These are phyloP conservation scores for Gonatopus flavifemur DNA, from an alignment of 1,140 invertebrate genomes.

Conservation along the genomic window DNA sequence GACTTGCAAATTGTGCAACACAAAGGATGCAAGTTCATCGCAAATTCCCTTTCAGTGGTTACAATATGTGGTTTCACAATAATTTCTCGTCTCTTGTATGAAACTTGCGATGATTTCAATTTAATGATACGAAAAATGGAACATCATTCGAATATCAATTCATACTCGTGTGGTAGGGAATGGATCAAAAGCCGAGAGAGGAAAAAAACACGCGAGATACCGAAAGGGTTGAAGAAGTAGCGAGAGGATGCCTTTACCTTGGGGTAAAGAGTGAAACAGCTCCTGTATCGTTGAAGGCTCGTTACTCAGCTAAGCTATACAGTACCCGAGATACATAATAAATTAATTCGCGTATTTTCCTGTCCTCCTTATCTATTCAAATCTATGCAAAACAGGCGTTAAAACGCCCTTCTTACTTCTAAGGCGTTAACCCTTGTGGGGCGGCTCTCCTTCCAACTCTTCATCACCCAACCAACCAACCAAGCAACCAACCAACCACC, in stretches of 20 bases:
- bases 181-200: not conserved
- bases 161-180: not conserved
- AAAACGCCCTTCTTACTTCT: conserved; percentile 50
- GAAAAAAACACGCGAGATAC: conserved; percentile 3
- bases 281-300: conserved; percentile 28
- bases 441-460: conserved; percentile 25
- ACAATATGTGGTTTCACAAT: no score
- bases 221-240: conserved; percentile 1
- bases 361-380: conserved; percentile 55
- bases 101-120: not conserved
- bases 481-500: no score
- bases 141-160: not conserved
- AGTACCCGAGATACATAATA: conserved; percentile 52
- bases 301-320: no score
- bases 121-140: not conserved
- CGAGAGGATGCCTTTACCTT: conserved; percentile 20
- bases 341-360: conserved; percentile 56
- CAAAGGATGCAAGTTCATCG: no score
- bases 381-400: conserved; percentile 59
- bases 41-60: no score
- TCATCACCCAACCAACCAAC: conserved; percentile 2
- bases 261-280: conserved; percentile 47
- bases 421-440: conserved; percentile 53
- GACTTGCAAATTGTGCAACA: no score
- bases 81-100: not conserved